These are phyloP conservation scores for Himalopsyche anomala DNA, from an alignment of 2,888 invertebrate species.

Conservation along the genomic window DNA sequence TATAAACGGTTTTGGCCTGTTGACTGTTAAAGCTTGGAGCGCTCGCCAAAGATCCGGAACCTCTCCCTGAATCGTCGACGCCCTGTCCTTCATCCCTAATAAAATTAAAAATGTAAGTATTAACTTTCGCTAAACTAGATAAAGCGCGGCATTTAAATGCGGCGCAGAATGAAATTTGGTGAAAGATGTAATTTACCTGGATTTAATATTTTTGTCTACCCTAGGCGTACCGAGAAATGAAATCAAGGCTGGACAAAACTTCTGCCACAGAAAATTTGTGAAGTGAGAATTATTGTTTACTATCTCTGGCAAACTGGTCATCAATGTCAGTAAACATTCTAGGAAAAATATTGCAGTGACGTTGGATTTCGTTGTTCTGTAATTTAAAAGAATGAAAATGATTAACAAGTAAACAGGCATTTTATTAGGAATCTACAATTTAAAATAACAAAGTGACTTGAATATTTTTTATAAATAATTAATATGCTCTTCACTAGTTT, in stretches of 20 bases:
- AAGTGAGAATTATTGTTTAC: constrained; percentile 91
- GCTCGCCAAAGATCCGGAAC: constrained; percentile 83
- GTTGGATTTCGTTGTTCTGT: constrained; percentile 79
- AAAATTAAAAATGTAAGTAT: background rate
- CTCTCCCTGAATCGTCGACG: constrained; percentile 79
- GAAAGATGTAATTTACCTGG: constrained; percentile 74
- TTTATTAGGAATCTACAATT: no score
- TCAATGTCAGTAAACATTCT: constrained; percentile 90
- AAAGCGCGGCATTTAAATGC: no score
- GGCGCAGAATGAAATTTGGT: no score
- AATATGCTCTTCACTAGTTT: no score
- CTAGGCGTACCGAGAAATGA: constrained; percentile 92
- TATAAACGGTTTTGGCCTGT: constrained; percentile 93
- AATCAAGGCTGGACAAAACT: constrained; percentile 92
- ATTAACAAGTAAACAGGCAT: background rate
- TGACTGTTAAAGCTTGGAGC: constrained; percentile 88
- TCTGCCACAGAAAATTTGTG: constrained; percentile 93
- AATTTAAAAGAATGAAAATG: constrained; percentile 66
- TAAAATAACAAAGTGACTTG: no score
- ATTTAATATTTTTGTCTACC: constrained; percentile 87
- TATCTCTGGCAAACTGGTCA: constrained; percentile 88
- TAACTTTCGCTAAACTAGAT: background rate
- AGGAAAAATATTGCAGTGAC: constrained; percentile 86
- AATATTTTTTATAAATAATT: no score
- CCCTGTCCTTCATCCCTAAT: constrained; percentile 74